Evolutionary conservation across 2,113 vertebrate species (phyloP).

Genomic region (Noturus placidus): DNA sequence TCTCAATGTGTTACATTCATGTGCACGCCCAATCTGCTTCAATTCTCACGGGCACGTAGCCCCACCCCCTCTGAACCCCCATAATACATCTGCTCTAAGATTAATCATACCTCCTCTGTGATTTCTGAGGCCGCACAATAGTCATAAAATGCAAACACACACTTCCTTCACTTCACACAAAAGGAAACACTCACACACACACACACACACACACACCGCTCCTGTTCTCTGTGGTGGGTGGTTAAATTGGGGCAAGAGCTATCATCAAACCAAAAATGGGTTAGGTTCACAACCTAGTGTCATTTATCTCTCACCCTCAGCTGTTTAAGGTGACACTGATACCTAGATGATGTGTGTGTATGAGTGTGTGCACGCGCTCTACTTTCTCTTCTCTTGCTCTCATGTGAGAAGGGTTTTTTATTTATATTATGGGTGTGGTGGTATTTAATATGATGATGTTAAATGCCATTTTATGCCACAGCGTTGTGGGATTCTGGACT

Average conservation of each 20-base stretch:
- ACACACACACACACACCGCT: neutral
- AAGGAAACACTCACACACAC: neutral
- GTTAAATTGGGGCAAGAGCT: neutral
- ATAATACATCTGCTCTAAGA: neutral
- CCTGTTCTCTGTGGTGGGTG: neutral
- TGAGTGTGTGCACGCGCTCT: neutral
- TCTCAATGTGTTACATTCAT: neutral
- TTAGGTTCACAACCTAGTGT: constrained; percentile 46
- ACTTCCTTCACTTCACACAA: neutral
- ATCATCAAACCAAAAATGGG: constrained; percentile 12
- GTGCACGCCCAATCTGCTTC: neutral
- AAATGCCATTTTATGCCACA: neutral
- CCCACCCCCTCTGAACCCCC: neutral
- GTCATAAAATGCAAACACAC: neutral
- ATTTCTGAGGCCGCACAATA: constrained; percentile 1
- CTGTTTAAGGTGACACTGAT: constrained; percentile 42
- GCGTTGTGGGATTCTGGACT: neutral
- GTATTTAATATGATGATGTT: constrained; percentile 21
- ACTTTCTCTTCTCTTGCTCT: neutral
- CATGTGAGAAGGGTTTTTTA: neutral
- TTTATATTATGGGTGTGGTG: neutral
- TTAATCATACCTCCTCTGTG: neutral
- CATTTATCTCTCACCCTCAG: constrained; percentile 38
- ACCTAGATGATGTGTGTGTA: neutral
- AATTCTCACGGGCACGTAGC: neutral